Evolutionary conservation across 2,113 vertebrate species (phyloP).

Genomic region (Paraplagusia blochii): DNA sequence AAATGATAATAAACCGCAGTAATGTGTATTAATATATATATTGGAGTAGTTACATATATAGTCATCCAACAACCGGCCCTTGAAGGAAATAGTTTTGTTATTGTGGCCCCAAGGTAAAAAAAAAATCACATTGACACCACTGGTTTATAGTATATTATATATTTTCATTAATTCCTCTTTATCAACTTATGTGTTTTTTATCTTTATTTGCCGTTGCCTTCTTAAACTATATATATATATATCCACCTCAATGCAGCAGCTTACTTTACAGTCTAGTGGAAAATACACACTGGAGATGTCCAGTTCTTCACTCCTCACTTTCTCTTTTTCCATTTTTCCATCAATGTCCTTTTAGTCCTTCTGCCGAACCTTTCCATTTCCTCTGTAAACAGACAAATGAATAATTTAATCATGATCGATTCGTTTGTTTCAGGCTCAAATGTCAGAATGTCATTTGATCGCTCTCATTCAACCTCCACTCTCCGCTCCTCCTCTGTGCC

Average conservation of each 20-base stretch:
- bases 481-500: slow-evolving; percentile 39
- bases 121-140: too few relatives aligned
- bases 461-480: slow-evolving; percentile 4
- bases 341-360: neutral
- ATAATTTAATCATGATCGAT: slow-evolving; percentile 70
- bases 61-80: too few relatives aligned
- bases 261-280: slow-evolving; percentile 3
- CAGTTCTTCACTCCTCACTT: slow-evolving; percentile 7
- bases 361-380: slow-evolving; percentile 35
- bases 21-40: too few relatives aligned
- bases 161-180: too few relatives aligned
- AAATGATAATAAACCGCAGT: too few relatives aligned
- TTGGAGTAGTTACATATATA: too few relatives aligned
- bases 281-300: slow-evolving; percentile 6
- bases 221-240: too few relatives aligned
- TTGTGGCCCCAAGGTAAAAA: too few relatives aligned
- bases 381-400: slow-evolving; percentile 62
- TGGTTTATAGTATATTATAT: too few relatives aligned
- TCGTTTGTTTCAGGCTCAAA: slow-evolving; percentile 67
- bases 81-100: too few relatives aligned
- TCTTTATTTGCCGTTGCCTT: too few relatives aligned
- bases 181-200: too few relatives aligned
- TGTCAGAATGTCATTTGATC: slow-evolving; percentile 70
- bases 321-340: neutral
- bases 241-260: neutral